A percentile compares a stretch with the other conserved stretches of the same genome.
phyloP scores from a whole-genome alignment of 2,113 vertebrate species.

The Panurus biarmicus region DNA sequence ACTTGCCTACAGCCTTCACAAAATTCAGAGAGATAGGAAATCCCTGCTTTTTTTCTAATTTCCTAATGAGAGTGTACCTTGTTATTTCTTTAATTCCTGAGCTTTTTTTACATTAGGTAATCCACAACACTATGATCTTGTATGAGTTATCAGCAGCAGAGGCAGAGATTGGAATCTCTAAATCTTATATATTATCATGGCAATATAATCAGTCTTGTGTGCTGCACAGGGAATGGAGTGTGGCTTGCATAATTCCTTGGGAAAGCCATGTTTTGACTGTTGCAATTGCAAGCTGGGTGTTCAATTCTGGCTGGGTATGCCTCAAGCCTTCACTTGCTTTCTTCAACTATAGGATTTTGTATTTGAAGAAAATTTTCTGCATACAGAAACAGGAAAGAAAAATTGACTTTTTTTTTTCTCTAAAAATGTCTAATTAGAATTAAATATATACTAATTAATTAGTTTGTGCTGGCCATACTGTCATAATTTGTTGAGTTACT shows the following conservation, averaged over 20 bases:
- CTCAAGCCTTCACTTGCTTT: background rate
- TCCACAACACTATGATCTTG: background rate
- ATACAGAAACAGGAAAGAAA: background rate
- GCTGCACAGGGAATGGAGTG: background rate
- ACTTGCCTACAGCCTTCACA: background rate
- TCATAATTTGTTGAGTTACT: background rate
- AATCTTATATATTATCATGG: background rate
- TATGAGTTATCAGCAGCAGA: background rate
- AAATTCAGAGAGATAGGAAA: background rate
- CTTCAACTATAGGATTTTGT: background rate
- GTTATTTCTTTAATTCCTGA: background rate
- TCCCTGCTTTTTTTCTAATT: background rate
- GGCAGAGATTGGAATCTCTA: background rate
- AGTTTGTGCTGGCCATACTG: background rate
- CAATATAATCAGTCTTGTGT: background rate
- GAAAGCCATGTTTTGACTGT: background rate
- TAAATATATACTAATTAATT: background rate
- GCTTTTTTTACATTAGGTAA: background rate
- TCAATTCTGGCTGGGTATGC: background rate
- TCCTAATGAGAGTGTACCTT: background rate
- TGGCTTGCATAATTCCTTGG: background rate
- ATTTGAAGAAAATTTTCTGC: background rate
- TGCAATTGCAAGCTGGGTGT: background rate
- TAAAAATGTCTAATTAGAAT: background rate
- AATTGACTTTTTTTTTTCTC: accelerated